Conservation (phyloP, 2,888 invertebrate species). For the Crossocerus cetratus region DNA sequence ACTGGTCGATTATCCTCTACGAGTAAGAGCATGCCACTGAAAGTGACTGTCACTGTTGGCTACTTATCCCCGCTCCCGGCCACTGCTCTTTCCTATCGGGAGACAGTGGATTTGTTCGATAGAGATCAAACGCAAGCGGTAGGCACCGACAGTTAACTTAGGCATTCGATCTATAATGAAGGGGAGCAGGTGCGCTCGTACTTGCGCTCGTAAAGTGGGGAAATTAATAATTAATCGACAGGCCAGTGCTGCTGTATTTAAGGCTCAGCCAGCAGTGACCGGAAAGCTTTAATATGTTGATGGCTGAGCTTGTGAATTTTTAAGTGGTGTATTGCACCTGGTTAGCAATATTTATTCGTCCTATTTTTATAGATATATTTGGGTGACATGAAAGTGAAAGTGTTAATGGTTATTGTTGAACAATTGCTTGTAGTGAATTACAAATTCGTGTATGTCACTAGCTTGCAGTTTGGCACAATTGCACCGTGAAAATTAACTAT, state of each 20-base stretch:
- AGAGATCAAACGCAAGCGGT: not conserved
- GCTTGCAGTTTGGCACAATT: too few relatives aligned
- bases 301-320: too few relatives aligned
- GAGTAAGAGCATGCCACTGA: not conserved
- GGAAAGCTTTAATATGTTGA: too few relatives aligned
- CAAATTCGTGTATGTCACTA: too few relatives aligned
- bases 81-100: not conserved
- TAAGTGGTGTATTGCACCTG: too few relatives aligned
- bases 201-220: not conserved
- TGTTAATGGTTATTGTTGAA: too few relatives aligned
- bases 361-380: too few relatives aligned
- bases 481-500: too few relatives aligned
- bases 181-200: not conserved
- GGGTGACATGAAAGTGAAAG: too few relatives aligned
- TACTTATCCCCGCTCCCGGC: not conserved
- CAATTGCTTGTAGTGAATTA: too few relatives aligned
- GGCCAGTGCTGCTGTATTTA: not conserved
- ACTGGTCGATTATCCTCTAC: constrained; percentile 8
- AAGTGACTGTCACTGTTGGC: not conserved
- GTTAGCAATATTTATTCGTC: too few relatives aligned
- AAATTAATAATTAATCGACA: not conserved
- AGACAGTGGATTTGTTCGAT: not conserved
- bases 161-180: not conserved
- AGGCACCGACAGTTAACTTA: not conserved
- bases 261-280: too few relatives aligned